A percentile compares a stretch with the other conserved stretches of the same genome.
Evolutionary conservation across 2,797 vertebrate species (phyloP).

Genomic region (Anableps anableps): DNA sequence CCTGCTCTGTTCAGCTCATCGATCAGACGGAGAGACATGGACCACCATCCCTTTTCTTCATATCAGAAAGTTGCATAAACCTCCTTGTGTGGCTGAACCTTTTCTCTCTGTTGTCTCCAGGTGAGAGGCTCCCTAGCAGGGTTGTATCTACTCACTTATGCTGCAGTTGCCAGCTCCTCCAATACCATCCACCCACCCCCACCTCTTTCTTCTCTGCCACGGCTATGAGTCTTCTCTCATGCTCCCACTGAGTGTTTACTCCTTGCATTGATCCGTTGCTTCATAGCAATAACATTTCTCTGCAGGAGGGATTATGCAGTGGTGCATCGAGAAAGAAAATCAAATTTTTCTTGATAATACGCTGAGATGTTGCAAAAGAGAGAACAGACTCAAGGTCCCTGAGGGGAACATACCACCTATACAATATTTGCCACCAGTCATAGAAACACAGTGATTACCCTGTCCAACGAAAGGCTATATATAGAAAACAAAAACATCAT

Average conservation of each 20-base stretch:
- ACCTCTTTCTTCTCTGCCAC: constrained; percentile 34
- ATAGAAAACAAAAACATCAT: constrained; percentile 81
- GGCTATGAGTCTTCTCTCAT: constrained; percentile 33
- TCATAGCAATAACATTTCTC: constrained; percentile 52
- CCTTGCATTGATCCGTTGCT: constrained; percentile 49
- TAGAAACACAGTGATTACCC: constrained; percentile 53
- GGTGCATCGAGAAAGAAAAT: constrained; percentile 17
- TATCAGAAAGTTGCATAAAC: constrained; percentile 50
- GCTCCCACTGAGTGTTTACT: constrained; percentile 46
- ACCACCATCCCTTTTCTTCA: constrained; percentile 56
- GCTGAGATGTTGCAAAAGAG: constrained; percentile 17
- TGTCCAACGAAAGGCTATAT: constrained; percentile 72
- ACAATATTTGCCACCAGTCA: constrained; percentile 49
- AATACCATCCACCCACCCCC: constrained; percentile 17
- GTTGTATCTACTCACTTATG: constrained; percentile 46
- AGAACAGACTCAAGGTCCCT: constrained; percentile 19
- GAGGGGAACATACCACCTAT: constrained; percentile 23
- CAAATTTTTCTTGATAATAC: constrained; percentile 31
- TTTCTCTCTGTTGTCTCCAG: constrained; percentile 65
- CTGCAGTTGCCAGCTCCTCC: constrained; percentile 46
- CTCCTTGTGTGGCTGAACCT: constrained; percentile 49
- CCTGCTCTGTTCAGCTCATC: constrained; percentile 54
- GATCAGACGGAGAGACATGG: constrained; percentile 56
- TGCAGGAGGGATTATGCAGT: constrained; percentile 54
- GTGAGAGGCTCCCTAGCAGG: constrained; percentile 59